These are phyloP conservation scores for Zonotrichia leucophrys DNA, from an alignment of 2,113 vertebrate genomes.

Conservation along the genomic window DNA sequence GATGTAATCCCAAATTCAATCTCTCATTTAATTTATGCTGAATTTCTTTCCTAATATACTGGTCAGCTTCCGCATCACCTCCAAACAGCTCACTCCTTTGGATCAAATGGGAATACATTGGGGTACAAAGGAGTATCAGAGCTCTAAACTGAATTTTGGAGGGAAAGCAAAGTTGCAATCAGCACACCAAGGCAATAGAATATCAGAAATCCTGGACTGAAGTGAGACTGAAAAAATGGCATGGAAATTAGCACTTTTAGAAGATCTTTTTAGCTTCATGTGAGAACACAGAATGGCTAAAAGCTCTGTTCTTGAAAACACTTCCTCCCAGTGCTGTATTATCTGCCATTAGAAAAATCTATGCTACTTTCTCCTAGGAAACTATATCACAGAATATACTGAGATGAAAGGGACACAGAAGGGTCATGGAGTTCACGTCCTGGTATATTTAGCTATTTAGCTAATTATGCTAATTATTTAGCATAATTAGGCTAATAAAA, in stretches of 20 bases:
- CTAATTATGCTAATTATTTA: background rate
- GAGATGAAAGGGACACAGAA: background rate
- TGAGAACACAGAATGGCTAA: background rate
- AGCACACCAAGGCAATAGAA: background rate
- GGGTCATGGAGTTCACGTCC: background rate
- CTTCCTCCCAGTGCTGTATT: background rate
- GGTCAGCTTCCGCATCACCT: background rate
- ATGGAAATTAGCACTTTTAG: background rate
- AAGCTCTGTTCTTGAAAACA: background rate
- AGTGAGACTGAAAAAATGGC: background rate
- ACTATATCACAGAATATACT: background rate
- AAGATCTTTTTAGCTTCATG: background rate
- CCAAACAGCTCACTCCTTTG: background rate
- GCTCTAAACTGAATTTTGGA: background rate
- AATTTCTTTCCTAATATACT: background rate
- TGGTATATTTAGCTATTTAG: background rate
- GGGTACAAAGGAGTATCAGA: background rate
- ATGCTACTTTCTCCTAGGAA: background rate
- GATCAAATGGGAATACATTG: background rate
- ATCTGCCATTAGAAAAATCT: background rate
- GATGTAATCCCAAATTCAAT: background rate
- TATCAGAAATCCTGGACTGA: background rate
- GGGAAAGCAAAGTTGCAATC: background rate
- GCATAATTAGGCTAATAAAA: background rate
- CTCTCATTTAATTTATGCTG: background rate